These are phyloP conservation scores for Vanessa atalanta DNA, from an alignment of 1,140 invertebrate genomes.

Conservation along the genomic window DNA sequence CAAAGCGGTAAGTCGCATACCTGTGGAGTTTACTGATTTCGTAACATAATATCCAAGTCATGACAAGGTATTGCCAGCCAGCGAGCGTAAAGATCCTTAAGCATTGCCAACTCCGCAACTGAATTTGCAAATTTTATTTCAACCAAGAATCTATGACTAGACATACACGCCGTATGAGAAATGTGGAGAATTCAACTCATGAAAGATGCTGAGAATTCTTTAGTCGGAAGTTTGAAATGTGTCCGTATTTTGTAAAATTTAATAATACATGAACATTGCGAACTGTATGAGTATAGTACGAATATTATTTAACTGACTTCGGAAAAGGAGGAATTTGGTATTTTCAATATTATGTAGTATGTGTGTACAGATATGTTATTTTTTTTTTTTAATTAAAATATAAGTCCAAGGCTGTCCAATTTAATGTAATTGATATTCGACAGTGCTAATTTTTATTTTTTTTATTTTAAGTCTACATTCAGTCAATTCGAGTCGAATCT, in stretches of 20 bases:
- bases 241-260: slow-evolving; percentile 4
- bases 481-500: no score
- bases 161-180: slow-evolving; percentile 6
- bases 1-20: slow-evolving; percentile 3
- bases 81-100: slow-evolving; percentile 28
- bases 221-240: slow-evolving; percentile 1
- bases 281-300: background rate
- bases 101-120: slow-evolving; percentile 22
- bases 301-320: background rate
- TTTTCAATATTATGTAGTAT: no score
- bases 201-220: slow-evolving; percentile 4
- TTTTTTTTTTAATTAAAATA: no score
- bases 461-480: no score
- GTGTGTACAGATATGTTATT: no score
- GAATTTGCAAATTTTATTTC: slow-evolving; percentile 37
- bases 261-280: background rate
- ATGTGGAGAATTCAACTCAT: slow-evolving; percentile 7
- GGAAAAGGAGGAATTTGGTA: no score
- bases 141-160: slow-evolving; percentile 9
- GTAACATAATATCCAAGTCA: slow-evolving; percentile 7
- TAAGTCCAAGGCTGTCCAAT: no score
- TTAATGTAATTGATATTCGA: no score
- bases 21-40: slow-evolving; percentile 28
- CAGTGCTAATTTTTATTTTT: no score
- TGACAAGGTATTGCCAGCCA: slow-evolving; percentile 19